Base-by-base conservation (phyloP, 92 coral and sea anemone species). In the Zoanthus sociatus region DNA sequence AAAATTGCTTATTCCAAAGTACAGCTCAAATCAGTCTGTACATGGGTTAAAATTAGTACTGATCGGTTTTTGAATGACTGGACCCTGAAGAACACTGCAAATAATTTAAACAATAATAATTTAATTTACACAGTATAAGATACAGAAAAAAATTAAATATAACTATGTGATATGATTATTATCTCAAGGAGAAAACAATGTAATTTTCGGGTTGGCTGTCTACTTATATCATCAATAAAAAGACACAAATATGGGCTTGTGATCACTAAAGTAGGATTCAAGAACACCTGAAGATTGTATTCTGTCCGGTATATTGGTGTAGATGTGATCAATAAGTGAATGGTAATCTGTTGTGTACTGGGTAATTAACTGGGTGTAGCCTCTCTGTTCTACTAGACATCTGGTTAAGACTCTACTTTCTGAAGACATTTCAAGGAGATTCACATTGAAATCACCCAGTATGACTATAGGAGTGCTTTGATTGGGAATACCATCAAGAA, bases 311-410 rank as follows among this genome's bases (percentile, higher is more conserved):
- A 54, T 54, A 54, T 54, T 54, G 60, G 60, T 54, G 60, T 54
- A 54, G 60, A 54, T 54, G 60, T 54, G 60, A 54, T 54, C 60
- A 54, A 54, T 54, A 54, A 54, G 60, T 54, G 60, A 54, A 54
- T 54, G 60, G 60, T 54, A 54, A 54, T 54, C 60, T 54, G 60
- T 54, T 54, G 60, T 54, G 60, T 88, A 91, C 60, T 88, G 88
- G 31, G 88, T 79, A 3, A 92, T 89, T 21, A 92, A 58, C 73
- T 92, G 90, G n/a, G 94, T 88, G 87, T 92, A 92, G n/a, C 90
- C 84, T 67, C 71, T 92, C 20, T 91, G 73, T 63, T 56, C 64
- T 54, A 87, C 31, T 37, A 83, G 71, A 77, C 82, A 87, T 87
- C 42, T 86, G 56, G 71, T 89, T 45, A 86, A 75, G 15, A 88